Conservation (phyloP, 2,113 vertebrate genomes). For the Rhinoderma darwinii region DNA sequence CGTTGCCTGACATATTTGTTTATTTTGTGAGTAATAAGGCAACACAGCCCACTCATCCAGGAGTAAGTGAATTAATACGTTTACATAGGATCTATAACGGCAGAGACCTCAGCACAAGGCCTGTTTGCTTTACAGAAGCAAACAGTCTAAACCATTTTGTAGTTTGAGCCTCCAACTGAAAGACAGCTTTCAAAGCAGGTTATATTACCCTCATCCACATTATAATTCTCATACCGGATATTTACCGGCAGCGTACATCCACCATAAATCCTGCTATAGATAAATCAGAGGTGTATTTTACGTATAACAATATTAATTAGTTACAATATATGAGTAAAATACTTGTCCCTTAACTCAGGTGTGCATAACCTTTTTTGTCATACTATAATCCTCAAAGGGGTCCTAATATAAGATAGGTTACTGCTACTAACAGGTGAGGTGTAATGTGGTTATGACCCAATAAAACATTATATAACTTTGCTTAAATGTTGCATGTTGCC, state of each 20-base stretch:
- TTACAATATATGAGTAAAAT: no score
- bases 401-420: no score
- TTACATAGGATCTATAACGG: slow-evolving; percentile 49
- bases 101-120: slow-evolving; percentile 7
- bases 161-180: background rate
- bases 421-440: no score
- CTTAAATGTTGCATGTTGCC: no score
- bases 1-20: slow-evolving; percentile 27
- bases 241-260: background rate
- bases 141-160: slow-evolving; percentile 45
- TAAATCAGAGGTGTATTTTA: no score
- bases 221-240: background rate
- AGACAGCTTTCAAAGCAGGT: background rate
- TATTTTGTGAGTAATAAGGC: slow-evolving; percentile 34
- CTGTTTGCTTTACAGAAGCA: slow-evolving; percentile 50
- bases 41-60: slow-evolving; percentile 34
- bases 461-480: no score
- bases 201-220: background rate
- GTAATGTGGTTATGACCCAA: no score
- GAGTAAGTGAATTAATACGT: slow-evolving; percentile 29
- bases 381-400: no score
- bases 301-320: no score
- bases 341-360: no score
- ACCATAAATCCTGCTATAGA: background rate
- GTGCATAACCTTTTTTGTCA: no score